Evolutionary conservation across 2,797 vertebrate species (phyloP).

Genomic region (Euphonia xanthogaster): DNA sequence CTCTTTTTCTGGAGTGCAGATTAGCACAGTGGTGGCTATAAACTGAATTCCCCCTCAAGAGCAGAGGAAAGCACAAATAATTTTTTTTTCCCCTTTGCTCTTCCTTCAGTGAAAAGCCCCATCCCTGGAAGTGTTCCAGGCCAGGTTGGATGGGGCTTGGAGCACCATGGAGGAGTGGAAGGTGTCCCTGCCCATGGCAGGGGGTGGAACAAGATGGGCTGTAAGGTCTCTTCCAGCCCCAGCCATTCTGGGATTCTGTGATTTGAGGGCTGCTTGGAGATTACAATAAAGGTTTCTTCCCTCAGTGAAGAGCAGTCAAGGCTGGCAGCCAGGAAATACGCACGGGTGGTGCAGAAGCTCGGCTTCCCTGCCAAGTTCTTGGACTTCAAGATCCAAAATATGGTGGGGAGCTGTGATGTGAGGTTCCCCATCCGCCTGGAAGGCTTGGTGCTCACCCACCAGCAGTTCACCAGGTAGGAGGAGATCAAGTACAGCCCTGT

Average conservation of each 20-base stretch:
- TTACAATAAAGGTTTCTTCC: neutral
- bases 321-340: slow-evolving; percentile 92
- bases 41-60: neutral
- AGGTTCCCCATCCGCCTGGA: slow-evolving; percentile 92
- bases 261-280: neutral
- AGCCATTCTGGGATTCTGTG: no score
- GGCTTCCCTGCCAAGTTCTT: slow-evolving; percentile 94
- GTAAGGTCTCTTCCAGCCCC: neutral
- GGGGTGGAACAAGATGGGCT: neutral
- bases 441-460: slow-evolving; percentile 91
- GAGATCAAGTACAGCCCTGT: neutral
- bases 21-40: neutral
- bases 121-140: neutral
- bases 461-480: slow-evolving; percentile 91
- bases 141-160: fast-evolving
- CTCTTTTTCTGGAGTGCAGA: neutral
- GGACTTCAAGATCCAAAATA: slow-evolving; percentile 98
- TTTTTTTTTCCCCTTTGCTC: neutral
- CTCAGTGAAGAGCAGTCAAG: slow-evolving; percentile 91
- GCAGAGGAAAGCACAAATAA: neutral
- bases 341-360: slow-evolving; percentile 92
- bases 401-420: slow-evolving; percentile 97
- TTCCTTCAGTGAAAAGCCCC: slow-evolving; percentile 77
- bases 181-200: neutral
- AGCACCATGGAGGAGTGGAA: neutral